These are phyloP conservation scores for Anguilla pacifica DNA, from an alignment of 2,797 vertebrate genomes.

Conservation along the genomic window DNA sequence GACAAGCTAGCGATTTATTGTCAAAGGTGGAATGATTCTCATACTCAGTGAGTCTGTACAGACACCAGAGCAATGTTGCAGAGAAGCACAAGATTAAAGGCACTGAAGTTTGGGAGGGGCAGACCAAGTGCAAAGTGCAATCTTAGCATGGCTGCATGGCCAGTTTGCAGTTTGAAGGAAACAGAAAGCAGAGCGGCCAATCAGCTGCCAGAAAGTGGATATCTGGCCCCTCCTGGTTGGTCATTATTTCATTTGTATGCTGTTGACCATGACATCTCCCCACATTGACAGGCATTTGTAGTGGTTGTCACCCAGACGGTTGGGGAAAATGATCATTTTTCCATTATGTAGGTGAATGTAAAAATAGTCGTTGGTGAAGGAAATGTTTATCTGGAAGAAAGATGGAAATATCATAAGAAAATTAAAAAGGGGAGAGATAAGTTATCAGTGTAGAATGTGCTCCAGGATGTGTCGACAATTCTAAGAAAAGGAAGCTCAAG, in stretches of 20 bases:
- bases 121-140: no score
- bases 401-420: not conserved
- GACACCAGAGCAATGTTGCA: no score
- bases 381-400: not conserved
- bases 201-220: not conserved
- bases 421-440: not conserved
- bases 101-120: no score
- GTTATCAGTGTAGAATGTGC: not conserved
- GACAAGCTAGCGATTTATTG: not conserved
- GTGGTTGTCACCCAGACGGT: not conserved
- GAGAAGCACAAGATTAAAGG: no score
- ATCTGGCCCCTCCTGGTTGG: not conserved
- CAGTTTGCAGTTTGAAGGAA: no score
- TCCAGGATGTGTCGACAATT: no score
- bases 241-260: not conserved
- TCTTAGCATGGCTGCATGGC: no score
- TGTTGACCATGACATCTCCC: not conserved
- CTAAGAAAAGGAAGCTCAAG: no score
- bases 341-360: not conserved
- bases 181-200: not conserved
- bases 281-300: not conserved
- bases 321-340: not conserved
- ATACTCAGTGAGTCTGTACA: no score
- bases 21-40: not conserved
- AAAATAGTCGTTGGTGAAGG: not conserved